A percentile compares a stretch with the other conserved stretches of the same genome.
Conservation (phyloP, 92 coral and sea anemone species). For the Actinernus sp. region DNA sequence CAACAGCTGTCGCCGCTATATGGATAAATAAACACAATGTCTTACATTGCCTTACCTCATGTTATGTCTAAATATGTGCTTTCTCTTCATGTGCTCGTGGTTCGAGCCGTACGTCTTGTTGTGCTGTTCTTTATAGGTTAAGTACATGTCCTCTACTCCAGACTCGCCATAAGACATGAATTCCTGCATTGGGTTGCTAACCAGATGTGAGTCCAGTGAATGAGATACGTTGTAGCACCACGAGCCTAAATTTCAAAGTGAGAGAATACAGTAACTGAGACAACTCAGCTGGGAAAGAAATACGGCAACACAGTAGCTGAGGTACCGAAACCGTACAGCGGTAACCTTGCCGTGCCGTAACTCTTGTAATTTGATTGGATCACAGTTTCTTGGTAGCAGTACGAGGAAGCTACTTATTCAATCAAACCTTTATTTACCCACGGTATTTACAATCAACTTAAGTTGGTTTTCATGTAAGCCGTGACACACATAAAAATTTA, state of each 20-base stretch:
- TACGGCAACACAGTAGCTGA: too few relatives aligned
- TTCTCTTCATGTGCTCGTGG: conserved; percentile 81
- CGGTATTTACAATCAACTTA: too few relatives aligned
- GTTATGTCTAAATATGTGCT: conserved; percentile 94
- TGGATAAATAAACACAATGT: neutral
- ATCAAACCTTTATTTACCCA: too few relatives aligned
- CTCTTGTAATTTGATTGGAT: too few relatives aligned
- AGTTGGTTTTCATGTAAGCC: too few relatives aligned
- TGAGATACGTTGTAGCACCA: conserved; percentile 95
- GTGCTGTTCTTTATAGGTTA: conserved; percentile 72
- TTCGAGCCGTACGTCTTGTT: conserved; percentile 71
- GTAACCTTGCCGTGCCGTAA: too few relatives aligned
- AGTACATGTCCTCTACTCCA: conserved; percentile 82
- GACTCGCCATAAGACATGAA: conserved; percentile 86
- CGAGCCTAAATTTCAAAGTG: conserved; percentile 67
- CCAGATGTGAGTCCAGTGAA: conserved; percentile 80
- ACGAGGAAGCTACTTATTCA: too few relatives aligned
- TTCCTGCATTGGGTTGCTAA: conserved; percentile 98
- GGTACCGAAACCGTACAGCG: too few relatives aligned
- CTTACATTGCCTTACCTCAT: conserved; percentile 69
- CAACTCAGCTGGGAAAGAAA: too few relatives aligned
- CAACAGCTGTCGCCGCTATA: too few relatives aligned
- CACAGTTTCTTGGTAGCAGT: too few relatives aligned
- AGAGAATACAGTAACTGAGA: neutral
- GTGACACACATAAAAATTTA: too few relatives aligned